phyloP scores from a whole-genome alignment of 2,113 vertebrate species.

The Synodontis membranacea region DNA sequence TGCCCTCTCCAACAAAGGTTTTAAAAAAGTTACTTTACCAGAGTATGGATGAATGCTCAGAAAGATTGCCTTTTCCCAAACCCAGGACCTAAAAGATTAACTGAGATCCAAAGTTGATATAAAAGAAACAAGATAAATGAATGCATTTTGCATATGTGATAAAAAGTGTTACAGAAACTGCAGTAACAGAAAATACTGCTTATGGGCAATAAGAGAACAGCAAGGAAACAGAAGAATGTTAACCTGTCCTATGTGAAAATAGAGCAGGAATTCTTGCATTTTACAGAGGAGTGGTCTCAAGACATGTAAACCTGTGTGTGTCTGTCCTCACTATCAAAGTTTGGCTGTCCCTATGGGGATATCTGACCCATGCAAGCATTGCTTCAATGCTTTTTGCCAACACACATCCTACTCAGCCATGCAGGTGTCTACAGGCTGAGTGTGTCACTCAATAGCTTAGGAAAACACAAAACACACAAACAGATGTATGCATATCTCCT shows the following conservation, averaged over 20 bases:
- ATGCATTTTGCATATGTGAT: not conserved
- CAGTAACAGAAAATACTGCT: not conserved
- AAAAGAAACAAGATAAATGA: not conserved
- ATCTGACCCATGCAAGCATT: slow-evolving; percentile 59
- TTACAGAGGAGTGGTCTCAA: not conserved
- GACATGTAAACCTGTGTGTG: slow-evolving; percentile 54
- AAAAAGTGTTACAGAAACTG: slow-evolving; percentile 24
- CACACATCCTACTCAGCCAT: slow-evolving; percentile 56
- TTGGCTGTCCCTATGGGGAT: slow-evolving; percentile 62
- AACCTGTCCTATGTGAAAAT: not conserved
- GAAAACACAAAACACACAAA: slow-evolving; percentile 22
- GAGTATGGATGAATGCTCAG: slow-evolving; percentile 52
- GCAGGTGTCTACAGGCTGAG: slow-evolving; percentile 60
- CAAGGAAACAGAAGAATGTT: not conserved
- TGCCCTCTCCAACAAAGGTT: slow-evolving; percentile 62
- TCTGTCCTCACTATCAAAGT: slow-evolving; percentile 50
- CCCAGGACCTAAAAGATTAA: slow-evolving; percentile 1
- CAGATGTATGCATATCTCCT: slow-evolving; percentile 7
- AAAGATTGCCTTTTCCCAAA: slow-evolving; percentile 28
- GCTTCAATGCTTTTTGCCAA: slow-evolving; percentile 48
- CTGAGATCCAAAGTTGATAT: slow-evolving; percentile 16
- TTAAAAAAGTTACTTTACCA: slow-evolving; percentile 61
- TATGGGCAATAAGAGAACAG: not conserved
- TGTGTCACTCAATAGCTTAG: slow-evolving; percentile 61
- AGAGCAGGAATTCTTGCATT: not conserved